These are phyloP conservation scores for Elephantulus edwardii DNA, from an alignment of 2,113 vertebrate species.

Conservation along the genomic window DNA sequence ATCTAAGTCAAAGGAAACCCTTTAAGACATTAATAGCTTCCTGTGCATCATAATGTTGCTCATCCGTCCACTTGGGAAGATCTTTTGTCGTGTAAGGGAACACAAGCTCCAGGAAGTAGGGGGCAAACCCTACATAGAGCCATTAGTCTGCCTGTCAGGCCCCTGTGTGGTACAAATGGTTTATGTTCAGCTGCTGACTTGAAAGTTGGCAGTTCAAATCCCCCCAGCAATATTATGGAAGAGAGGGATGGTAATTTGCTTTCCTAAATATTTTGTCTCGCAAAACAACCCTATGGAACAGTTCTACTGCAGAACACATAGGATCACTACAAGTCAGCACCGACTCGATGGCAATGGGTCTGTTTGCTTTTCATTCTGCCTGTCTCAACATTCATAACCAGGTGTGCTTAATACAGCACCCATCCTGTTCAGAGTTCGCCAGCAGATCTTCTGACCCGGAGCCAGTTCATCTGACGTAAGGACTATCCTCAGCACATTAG, in stretches of 20 bases:
- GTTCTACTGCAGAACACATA: neutral
- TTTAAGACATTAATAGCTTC: no score
- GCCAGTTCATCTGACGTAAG: conserved; percentile 17
- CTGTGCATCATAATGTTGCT: no score
- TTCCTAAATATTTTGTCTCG: neutral
- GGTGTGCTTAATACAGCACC: neutral
- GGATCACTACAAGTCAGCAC: neutral
- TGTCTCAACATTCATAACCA: no score
- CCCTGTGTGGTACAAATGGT: neutral
- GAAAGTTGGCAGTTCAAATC: neutral
- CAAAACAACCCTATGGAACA: neutral
- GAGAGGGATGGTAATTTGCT: neutral
- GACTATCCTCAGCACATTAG: neutral
- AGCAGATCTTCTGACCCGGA: neutral
- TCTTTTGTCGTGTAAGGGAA: neutral
- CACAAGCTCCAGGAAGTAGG: neutral
- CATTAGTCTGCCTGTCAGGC: neutral
- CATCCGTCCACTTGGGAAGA: no score
- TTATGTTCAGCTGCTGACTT: neutral
- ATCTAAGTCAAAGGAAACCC: no score
- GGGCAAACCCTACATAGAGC: no score
- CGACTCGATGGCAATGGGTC: neutral
- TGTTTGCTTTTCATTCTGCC: neutral
- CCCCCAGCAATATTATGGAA: neutral
- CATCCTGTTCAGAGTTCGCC: neutral